Base-by-base conservation (phyloP, 2,888 invertebrate genomes). In the Allacma fusca region DNA sequence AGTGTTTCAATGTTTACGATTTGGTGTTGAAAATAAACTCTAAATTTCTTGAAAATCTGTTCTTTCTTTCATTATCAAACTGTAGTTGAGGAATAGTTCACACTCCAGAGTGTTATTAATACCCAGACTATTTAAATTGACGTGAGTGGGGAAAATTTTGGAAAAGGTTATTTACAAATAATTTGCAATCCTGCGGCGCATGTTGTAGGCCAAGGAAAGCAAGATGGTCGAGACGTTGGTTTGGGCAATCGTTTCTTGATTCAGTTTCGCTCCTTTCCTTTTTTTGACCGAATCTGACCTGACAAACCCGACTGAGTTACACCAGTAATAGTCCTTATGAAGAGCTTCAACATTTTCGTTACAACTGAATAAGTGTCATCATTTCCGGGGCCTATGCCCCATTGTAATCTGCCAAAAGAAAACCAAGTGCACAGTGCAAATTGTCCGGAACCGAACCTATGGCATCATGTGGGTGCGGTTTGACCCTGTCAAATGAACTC, bases 131-230 rank as follows among this genome's bases (percentile, higher is more conserved):
- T 50, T 67, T 5, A 50, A 65, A 44, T 67, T 75, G 26, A 19
- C 50, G 50, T 5, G 50, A 50, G 50, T 50, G 50, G 19, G 50
- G 2, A n/a, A 68, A 68, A 68, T 24, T 69, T 72, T 57, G 21
- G 9, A 29, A 70, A 70, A 44, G 43, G 29, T 29, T 74, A 74
- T 74, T 74, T 74, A 65, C 44, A 24, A 65, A 50, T 50, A 65
- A 43, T 64, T 64, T 74, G 65, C 62, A 44, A 65, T 62, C 34
- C 75, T 78, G 78, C 40, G n/a, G 74, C 70, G 43, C 74, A 78
- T 78, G 80, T 82, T 79, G 80, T 81, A 80, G 82, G 83, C 82
- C 82, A 83, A 83, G 83, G 83, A 81, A 82, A 83, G 79, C 82
- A 80, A 81, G 83, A 81, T 65, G 74, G 44, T 68, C 29, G 40